Percentiles rank a stretch among this genome's conserved stretches.
These are phyloP conservation scores for Coccyzus lansbergi DNA, from an alignment of 2,797 vertebrate species.

Conservation along the genomic window DNA sequence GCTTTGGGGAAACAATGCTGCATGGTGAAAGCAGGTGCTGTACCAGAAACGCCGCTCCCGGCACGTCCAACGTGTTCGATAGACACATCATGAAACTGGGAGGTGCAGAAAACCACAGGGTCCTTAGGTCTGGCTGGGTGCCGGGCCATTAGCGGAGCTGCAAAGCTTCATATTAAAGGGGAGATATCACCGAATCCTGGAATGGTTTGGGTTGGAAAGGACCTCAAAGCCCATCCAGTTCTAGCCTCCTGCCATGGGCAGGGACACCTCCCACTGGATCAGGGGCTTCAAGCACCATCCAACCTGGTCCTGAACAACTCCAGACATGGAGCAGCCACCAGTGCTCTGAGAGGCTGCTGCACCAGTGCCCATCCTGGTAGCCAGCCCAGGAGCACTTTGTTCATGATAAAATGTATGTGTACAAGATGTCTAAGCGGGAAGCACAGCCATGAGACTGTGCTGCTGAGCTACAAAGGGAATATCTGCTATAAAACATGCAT, in stretches of 20 bases:
- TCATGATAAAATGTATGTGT: neutral
- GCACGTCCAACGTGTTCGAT: fast-evolving
- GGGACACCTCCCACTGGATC: too few species aligned
- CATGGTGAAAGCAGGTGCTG: neutral
- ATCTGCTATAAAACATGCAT: neutral
- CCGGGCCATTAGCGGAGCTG: neutral
- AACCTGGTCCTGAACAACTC: too few species aligned
- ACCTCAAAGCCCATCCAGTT: too few species aligned
- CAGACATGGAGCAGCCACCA: too few species aligned
- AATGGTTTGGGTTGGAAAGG: too few species aligned
- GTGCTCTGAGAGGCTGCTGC: too few species aligned
- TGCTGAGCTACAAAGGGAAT: neutral
- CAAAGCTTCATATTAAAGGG: neutral
- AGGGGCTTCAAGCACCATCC: too few species aligned
- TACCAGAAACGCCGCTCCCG: neutral
- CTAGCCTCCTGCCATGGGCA: too few species aligned
- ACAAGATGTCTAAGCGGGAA: neutral
- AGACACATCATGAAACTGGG: neutral
- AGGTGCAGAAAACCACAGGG: fast-evolving
- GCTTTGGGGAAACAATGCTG: constrained; percentile 14
- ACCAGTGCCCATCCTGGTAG: neutral
- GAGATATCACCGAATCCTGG: neutral
- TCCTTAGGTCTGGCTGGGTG: neutral
- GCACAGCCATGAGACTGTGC: fast-evolving
- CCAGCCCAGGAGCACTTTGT: neutral